These are phyloP conservation scores for Pteruthius melanotis DNA, from an alignment of 2,113 vertebrate genomes.

Conservation along the genomic window DNA sequence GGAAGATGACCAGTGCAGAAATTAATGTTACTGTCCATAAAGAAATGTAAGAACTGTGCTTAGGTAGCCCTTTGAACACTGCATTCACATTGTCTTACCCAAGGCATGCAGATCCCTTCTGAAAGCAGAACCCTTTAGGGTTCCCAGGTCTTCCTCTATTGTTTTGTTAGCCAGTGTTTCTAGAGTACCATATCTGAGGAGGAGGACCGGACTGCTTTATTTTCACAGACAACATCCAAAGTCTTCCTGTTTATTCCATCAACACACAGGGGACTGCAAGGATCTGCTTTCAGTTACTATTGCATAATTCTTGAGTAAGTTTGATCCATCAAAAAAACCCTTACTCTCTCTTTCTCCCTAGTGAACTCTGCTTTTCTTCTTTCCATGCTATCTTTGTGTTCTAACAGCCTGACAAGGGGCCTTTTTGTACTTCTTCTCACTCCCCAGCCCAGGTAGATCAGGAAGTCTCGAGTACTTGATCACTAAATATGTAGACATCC, in stretches of 20 bases:
- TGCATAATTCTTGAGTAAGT: not conserved
- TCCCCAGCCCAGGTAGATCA: not conserved
- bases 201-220: not conserved
- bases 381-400: not conserved
- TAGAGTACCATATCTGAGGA: not conserved
- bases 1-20: not conserved
- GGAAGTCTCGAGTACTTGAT: not conserved
- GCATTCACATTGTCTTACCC: not conserved
- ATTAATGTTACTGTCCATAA: not conserved
- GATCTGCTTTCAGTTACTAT: not conserved
- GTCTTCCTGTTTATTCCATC: not conserved
- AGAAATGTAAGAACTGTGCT: not conserved
- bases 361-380: not conserved
- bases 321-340: not conserved
- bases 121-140: not conserved
- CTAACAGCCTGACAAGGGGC: not conserved
- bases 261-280: not conserved
- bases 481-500: not conserved
- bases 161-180: not conserved
- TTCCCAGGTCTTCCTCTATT: not conserved
- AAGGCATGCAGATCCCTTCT: not conserved
- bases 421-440: not conserved
- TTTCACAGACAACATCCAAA: not conserved
- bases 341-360: not conserved
- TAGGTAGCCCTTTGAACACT: not conserved